These are phyloP conservation scores for Nowickia ferox DNA, from an alignment of 2,888 invertebrate species.

Conservation along the genomic window DNA sequence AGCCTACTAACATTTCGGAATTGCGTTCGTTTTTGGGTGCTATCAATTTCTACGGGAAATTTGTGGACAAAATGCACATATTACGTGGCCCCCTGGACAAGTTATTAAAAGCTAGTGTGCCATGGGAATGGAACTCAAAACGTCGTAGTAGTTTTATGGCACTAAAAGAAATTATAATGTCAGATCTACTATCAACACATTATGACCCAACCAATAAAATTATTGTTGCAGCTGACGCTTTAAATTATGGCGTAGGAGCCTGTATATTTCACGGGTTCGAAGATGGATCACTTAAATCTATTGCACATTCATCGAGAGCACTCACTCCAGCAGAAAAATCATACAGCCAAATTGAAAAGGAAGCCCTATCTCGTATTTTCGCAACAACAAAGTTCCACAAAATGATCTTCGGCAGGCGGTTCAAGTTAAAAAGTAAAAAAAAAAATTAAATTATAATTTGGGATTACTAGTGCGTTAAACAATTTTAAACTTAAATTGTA, in stretches of 20 bases:
- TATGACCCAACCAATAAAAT: no score
- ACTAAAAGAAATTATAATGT: no score
- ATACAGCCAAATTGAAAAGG: slow-evolving; percentile 71
- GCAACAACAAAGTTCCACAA: slow-evolving; percentile 70
- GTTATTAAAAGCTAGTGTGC: slow-evolving; percentile 35
- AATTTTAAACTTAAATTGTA: no score
- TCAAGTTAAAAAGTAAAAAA: slow-evolving; percentile 73
- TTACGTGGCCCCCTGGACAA: slow-evolving; percentile 61
- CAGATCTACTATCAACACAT: no score
- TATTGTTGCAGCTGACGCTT: no score
- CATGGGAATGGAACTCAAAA: slow-evolving; percentile 37
- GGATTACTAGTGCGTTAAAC: no score
- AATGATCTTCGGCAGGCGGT: slow-evolving; percentile 40
- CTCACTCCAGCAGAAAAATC: slow-evolving; percentile 75
- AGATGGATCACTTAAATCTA: slow-evolving; percentile 72
- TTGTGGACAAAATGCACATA: slow-evolving; percentile 43
- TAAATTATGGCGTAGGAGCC: no score
- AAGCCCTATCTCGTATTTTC: slow-evolving; percentile 64
- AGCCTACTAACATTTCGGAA: no score
- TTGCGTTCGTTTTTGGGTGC: no score
- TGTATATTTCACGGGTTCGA: no score
- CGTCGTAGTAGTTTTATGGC: slow-evolving; percentile 40
- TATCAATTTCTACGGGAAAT: no score
- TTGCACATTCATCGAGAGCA: slow-evolving; percentile 74
- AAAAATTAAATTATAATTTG: no score